Conservation (phyloP, 2,113 vertebrate genomes). For the Sinocyclocheilus anophthalmus region DNA sequence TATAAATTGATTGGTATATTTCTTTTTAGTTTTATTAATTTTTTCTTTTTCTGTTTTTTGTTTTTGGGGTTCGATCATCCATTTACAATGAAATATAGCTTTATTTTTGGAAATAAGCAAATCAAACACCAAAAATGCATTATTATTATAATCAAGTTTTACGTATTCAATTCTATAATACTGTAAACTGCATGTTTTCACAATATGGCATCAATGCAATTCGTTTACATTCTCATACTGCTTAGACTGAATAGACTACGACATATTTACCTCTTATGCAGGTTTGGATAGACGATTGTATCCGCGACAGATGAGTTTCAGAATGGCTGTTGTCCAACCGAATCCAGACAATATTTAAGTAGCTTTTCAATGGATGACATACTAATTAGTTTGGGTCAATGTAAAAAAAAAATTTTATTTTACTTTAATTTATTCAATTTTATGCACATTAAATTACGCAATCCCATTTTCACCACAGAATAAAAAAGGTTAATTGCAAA, state of each 20-base stretch:
- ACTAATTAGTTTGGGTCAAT: no score
- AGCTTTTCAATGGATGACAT: not conserved
- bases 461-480: no score
- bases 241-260: not conserved
- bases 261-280: constrained; percentile 74
- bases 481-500: no score
- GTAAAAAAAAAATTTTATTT: not conserved
- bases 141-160: not conserved
- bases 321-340: constrained; percentile 75
- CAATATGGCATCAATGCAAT: not conserved
- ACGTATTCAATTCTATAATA: not conserved
- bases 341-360: constrained; percentile 51
- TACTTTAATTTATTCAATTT: not conserved
- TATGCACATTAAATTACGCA: no score
- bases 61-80: not conserved
- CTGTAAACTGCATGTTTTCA: not conserved
- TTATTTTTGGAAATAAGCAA: not conserved
- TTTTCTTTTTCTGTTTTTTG: no score
- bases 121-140: not conserved
- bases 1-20: no score
- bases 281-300: constrained; percentile 66
- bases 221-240: not conserved
- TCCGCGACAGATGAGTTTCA: constrained; percentile 71
- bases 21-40: no score
- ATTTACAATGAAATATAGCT: not conserved